phyloP scores from a whole-genome alignment of 2,888 invertebrate genomes.

The Lycia hirtaria region DNA sequence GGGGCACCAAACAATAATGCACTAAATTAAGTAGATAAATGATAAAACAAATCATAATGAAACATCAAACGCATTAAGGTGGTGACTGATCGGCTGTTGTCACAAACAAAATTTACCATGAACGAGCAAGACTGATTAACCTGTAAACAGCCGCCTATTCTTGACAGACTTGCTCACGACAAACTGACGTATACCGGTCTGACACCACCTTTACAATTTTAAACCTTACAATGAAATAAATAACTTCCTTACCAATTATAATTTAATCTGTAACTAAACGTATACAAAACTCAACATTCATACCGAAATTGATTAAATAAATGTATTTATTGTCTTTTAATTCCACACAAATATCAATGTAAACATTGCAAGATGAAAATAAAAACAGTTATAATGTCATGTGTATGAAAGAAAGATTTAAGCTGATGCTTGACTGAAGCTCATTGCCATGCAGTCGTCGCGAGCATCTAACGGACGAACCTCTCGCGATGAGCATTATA shows the following conservation, averaged over 20 bases:
- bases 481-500: too few relatives aligned
- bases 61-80: slow-evolving; percentile 20
- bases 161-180: too few relatives aligned
- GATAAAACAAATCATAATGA: slow-evolving; percentile 31
- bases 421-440: too few relatives aligned
- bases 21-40: slow-evolving; percentile 23
- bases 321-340: slow-evolving; percentile 3
- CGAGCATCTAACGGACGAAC: background rate
- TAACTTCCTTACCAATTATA: slow-evolving; percentile 34
- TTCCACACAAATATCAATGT: background rate
- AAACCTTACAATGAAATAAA: slow-evolving; percentile 37
- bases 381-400: background rate
- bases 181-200: too few relatives aligned
- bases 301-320: background rate
- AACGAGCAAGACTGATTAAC: too few relatives aligned
- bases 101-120: too few relatives aligned
- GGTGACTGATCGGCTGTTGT: too few relatives aligned
- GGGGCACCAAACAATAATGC: slow-evolving; percentile 22
- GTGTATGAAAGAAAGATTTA: background rate
- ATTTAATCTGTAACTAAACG: slow-evolving; percentile 5
- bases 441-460: too few relatives aligned
- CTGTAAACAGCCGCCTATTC: too few relatives aligned
- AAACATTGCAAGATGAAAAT: background rate
- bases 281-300: slow-evolving; percentile 3
- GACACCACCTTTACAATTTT: too few relatives aligned